These are phyloP conservation scores for Casuarius casuarius DNA, from an alignment of 2,113 vertebrate genomes.

Conservation along the genomic window DNA sequence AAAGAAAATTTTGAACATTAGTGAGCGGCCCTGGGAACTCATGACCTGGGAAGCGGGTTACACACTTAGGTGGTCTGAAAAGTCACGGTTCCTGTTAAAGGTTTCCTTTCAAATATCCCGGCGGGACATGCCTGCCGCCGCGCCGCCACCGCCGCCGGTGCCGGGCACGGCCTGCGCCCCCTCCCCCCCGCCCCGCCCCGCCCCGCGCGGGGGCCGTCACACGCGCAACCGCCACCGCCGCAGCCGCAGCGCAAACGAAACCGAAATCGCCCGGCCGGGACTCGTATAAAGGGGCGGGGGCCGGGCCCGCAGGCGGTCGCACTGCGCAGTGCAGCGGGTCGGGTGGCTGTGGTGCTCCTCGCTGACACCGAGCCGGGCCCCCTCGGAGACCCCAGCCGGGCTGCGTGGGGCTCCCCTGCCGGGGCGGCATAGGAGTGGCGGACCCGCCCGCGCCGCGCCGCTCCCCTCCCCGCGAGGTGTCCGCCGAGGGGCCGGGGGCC, in stretches of 20 bases:
- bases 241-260: conserved; percentile 68
- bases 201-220: neutral
- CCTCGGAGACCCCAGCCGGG: neutral
- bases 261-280: conserved; percentile 29
- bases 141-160: too few species aligned
- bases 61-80: accelerated
- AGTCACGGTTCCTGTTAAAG: accelerated
- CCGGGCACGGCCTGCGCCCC: too few species aligned
- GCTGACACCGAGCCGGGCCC: too few species aligned
- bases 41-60: neutral
- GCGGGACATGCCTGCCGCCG: too few species aligned
- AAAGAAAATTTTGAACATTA: accelerated
- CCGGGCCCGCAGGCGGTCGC: accelerated
- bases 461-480: neutral
- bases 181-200: too few species aligned
- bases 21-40: too few species aligned
- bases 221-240: neutral
- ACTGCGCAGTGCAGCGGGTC: accelerated
- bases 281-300: neutral
- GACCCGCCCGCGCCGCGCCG: too few species aligned
- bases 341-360: too few species aligned
- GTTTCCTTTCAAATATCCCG: accelerated
- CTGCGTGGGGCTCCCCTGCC: too few species aligned
- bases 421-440: neutral
- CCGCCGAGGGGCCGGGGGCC: too few species aligned